Base-by-base conservation (phyloP, 2,113 vertebrate species). In the Mus spicilegus region DNA sequence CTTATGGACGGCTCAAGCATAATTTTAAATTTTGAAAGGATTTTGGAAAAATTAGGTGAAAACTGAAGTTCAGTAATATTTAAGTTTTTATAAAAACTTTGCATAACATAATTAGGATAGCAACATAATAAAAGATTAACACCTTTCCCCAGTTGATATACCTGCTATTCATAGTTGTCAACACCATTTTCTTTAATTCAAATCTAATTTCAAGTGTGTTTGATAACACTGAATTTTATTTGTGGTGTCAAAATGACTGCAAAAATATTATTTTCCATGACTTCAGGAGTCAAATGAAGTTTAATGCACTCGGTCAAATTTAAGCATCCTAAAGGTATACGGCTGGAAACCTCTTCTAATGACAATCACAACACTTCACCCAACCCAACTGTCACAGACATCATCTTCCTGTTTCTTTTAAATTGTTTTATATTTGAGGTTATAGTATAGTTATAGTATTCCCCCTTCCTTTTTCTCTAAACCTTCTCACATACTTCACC, bases 251-350 rank as follows among this genome's bases (percentile, higher is more conserved):
- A 82, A 95, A 84, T 61, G 63, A 1, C 24, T 85, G 13, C 8
- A 67, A 77, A 84, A 65, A 93, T 88, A 63, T 72, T 46, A 91
- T 24, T 51, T 91, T 26, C 33, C 87, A 19, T 30, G 58, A 19
- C 70, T 88, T 13, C 78, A 36, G 91, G 58, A 88, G 51, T 82
- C 77, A 65, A 75, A 69, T 82, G 36, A 70, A 93, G 87, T 56
- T 84, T 91, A 91, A 77, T 78, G 17, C 20, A 84, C 20, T 89
- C 49, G 80, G 24, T 56, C 63, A 78, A 78, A 90, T 87, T 93
- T 82, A 87, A 87, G 69, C 63, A 78, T 85, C 51, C 78, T 95
- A 94, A 95, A 91, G 61, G 63, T 91, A 89, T 77, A 88, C 49
- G 6, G 39, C 63, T 65, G 56, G 8, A 77, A 91, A 95, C 16